These are phyloP conservation scores for Dinomys branickii DNA, from an alignment of 2,113 vertebrate genomes.

Conservation along the genomic window DNA sequence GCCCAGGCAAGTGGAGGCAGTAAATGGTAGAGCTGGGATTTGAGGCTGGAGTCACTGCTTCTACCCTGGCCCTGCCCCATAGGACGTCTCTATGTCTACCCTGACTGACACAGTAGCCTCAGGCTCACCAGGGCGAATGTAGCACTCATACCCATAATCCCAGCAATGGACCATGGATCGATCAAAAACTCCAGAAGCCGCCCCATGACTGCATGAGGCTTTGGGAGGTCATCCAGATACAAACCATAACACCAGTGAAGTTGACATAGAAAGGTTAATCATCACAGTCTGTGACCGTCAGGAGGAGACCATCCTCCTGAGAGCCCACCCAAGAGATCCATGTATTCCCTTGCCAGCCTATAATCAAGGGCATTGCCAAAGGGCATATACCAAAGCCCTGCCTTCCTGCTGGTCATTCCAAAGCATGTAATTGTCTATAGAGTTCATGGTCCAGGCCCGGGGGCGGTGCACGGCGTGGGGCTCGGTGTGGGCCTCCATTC, in stretches of 20 bases:
- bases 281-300: background rate
- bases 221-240: no score
- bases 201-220: no score
- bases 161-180: no score
- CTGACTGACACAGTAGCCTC: rapidly evolving
- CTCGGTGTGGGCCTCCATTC: rapidly evolving
- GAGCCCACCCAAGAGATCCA: background rate
- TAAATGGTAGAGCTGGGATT: rapidly evolving
- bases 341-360: rapidly evolving
- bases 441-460: rapidly evolving
- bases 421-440: rapidly evolving
- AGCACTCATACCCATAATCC: no score
- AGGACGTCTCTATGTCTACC: background rate
- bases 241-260: background rate
- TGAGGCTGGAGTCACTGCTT: rapidly evolving
- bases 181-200: no score
- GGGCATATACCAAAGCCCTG: rapidly evolving
- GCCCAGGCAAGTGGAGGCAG: rapidly evolving
- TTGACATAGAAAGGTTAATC: background rate
- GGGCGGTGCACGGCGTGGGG: rapidly evolving
- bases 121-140: background rate
- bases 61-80: rapidly evolving
- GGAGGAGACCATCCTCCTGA: background rate
- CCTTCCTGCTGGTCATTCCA: background rate
- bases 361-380: rapidly evolving